These are phyloP conservation scores for Drosophila paranaensis DNA, from an alignment of 2,888 invertebrate species.

Conservation along the genomic window DNA sequence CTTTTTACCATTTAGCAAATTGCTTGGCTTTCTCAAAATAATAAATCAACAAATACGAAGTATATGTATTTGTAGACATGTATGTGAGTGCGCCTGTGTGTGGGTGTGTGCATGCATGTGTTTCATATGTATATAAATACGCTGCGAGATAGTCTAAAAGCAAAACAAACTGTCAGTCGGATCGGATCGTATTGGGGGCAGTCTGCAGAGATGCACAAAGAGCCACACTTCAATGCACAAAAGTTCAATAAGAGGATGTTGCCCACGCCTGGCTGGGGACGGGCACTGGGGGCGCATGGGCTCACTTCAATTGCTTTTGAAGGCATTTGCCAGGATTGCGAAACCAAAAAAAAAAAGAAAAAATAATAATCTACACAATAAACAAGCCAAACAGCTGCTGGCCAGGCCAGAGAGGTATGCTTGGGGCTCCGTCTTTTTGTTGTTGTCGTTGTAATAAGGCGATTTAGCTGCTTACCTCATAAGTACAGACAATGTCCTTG, in stretches of 20 bases:
- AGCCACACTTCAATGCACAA: slow-evolving; percentile 76
- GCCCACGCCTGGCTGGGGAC: slow-evolving; percentile 23
- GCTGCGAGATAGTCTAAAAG: slow-evolving; percentile 36
- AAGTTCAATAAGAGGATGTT: slow-evolving; percentile 73
- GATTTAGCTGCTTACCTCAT: slow-evolving; percentile 83
- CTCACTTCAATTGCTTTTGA: slow-evolving; percentile 57
- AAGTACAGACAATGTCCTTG: slow-evolving; percentile 80
- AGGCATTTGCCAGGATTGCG: slow-evolving; percentile 21
- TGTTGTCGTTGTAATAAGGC: slow-evolving; percentile 60
- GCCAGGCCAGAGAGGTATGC: slow-evolving; percentile 23
- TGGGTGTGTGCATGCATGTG: slow-evolving; percentile 12
- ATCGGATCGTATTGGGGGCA: slow-evolving; percentile 32
- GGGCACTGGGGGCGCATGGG: slow-evolving; percentile 1
- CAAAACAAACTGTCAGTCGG: slow-evolving; percentile 53
- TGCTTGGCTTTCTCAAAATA: slow-evolving; percentile 79
- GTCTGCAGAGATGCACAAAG: slow-evolving; percentile 66
- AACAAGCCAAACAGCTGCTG: slow-evolving; percentile 56
- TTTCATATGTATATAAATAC: slow-evolving; percentile 20
- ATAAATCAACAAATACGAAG: slow-evolving; percentile 73
- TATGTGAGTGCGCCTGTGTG: not conserved
- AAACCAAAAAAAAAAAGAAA: slow-evolving; percentile 26
- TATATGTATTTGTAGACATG: slow-evolving; percentile 1
- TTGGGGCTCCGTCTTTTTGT: slow-evolving; percentile 7
- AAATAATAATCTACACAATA: slow-evolving; percentile 67
- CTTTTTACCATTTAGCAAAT: slow-evolving; percentile 71